Base-by-base conservation (phyloP, 2,888 invertebrate genomes). In the Blastobasis adustella region DNA sequence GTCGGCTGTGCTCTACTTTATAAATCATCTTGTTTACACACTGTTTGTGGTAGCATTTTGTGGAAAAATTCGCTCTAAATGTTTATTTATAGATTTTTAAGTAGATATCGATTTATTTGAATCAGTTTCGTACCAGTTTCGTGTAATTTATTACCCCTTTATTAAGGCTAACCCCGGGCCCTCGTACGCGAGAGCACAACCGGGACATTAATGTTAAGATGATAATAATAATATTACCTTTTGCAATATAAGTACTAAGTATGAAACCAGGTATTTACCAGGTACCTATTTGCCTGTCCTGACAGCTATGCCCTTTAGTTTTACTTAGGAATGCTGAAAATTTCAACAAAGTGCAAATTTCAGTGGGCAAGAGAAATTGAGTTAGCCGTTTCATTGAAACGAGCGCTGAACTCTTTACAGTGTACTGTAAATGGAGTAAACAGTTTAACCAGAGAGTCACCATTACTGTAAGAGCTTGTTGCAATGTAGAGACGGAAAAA, bases 1-100 rank as follows among this genome's bases (percentile, higher is more conserved):
- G 58, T 60, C 58, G 55, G 64, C 65, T 63, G 62, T 60, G 66
- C 59, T 60, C 56, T 62, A 68, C 59, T 69, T n/a, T 67, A 67
- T 71, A 66, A 69, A 70, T 66, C 59, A 67, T 59, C 58, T 59
- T 63, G 56, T 59, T 62, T 62, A 44, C 8, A 44, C n/a, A 10
- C 41, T 41, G 9, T 4, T 41, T 49, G 4, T 41, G 9, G 2
- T 44, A n/a, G 10, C 10, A 2, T 44, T 44, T 44, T n/a, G 44
- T 44, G 4, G 1, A n/a, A 44, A 9, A 41, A 41, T 2, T 7
- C 9, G 41, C 41, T 41, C 8, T 41, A n/a, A n/a, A n/a, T n/a
- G n/a, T n/a, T n/a, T n/a, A n/a, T n/a, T n/a, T n/a, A 4, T 41
- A 41, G 41, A 8, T 41, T 1, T 23, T 23, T 23, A 23, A 23